These are phyloP conservation scores for Sarcophaga carnaria DNA, from an alignment of 2,888 invertebrate genomes.

Conservation along the genomic window DNA sequence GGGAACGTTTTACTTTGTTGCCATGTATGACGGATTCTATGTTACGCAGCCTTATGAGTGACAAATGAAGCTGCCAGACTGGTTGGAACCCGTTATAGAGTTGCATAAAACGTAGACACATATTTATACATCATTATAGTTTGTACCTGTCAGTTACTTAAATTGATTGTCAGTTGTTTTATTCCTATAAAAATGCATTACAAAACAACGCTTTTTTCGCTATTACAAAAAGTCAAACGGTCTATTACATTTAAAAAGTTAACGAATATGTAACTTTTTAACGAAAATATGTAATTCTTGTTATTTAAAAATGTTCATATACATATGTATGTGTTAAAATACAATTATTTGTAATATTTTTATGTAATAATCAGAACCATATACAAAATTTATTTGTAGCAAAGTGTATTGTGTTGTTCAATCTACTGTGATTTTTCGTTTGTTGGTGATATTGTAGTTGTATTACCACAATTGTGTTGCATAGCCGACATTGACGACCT, in stretches of 20 bases:
- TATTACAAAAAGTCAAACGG: conserved; percentile 30
- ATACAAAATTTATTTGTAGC: neutral
- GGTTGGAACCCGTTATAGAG: neutral
- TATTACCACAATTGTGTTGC: conserved; percentile 30
- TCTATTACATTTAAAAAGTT: neutral
- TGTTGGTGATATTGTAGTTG: conserved; percentile 32
- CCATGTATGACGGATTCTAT: no score
- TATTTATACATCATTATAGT: neutral
- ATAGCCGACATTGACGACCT: conserved; percentile 69
- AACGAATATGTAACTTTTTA: neutral
- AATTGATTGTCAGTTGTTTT: neutral
- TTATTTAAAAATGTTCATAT: no score
- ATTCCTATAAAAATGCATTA: conserved; percentile 23
- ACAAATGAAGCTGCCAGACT: neutral
- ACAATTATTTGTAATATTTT: neutral
- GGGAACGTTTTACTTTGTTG: no score
- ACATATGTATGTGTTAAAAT: no score
- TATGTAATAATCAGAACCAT: neutral
- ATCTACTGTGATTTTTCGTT: neutral
- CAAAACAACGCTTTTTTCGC: conserved; percentile 33
- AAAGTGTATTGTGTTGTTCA: neutral
- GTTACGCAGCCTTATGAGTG: neutral
- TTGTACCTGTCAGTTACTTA: neutral
- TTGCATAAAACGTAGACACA: neutral
- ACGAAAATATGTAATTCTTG: neutral